A percentile compares a stretch with the other conserved stretches of the same genome.
These are phyloP conservation scores for Brachionus plicatilis DNA, from an alignment of 1,140 invertebrate genomes.

Conservation along the genomic window DNA sequence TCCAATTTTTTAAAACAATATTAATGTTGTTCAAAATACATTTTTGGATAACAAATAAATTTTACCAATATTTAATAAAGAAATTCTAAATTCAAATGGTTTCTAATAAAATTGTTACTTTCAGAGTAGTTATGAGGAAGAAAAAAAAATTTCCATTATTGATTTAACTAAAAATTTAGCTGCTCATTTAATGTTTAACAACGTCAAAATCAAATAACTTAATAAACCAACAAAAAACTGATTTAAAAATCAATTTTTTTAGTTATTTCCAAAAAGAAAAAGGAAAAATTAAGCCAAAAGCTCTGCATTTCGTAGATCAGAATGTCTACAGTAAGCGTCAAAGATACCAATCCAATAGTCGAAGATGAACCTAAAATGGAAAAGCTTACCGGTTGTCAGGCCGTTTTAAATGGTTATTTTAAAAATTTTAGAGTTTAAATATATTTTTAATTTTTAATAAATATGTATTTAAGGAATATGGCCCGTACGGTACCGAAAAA, in stretches of 20 bases:
- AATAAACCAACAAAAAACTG: neutral
- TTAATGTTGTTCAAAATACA: neutral
- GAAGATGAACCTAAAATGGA: neutral
- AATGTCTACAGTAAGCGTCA: slow-evolving; percentile 22
- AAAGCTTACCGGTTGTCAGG: slow-evolving; percentile 12
- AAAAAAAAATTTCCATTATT: neutral
- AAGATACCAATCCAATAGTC: neutral
- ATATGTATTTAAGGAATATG: neutral
- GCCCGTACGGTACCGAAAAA: slow-evolving; percentile 46
- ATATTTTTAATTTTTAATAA: neutral
- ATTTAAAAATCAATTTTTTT: neutral
- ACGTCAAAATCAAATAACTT: neutral
- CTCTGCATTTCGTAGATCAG: neutral
- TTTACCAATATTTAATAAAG: neutral
- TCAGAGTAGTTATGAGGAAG: neutral
- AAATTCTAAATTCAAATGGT: neutral
- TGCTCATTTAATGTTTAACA: neutral
- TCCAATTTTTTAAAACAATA: neutral
- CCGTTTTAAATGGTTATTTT: slow-evolving; percentile 2
- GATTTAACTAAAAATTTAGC: neutral
- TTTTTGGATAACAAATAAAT: neutral
- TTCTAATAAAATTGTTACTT: neutral
- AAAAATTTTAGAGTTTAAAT: neutral
- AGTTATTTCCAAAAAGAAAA: neutral
- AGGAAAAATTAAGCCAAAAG: neutral